A percentile compares a stretch with the other conserved stretches of the same genome.
Conservation (phyloP, 2,888 invertebrate species). For the Nemurella pictetii region DNA sequence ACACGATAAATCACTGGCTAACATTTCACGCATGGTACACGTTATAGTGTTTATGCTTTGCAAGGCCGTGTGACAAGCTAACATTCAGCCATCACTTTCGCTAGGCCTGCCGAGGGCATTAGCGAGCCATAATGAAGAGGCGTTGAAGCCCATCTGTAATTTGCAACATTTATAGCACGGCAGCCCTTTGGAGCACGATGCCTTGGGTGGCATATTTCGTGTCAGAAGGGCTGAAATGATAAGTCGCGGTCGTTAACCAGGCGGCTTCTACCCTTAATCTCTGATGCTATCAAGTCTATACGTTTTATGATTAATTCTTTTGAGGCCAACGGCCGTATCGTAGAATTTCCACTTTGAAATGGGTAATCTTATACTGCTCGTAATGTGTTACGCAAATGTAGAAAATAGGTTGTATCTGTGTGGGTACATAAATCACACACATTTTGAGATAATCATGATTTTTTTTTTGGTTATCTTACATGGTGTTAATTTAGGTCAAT, state of each 20-base stretch:
- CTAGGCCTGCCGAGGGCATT: neutral
- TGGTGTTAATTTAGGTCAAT: too few species aligned
- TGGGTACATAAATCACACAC: neutral
- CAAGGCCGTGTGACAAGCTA: conserved; percentile 12
- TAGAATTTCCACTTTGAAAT: neutral
- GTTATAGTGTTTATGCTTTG: neutral
- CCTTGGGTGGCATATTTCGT: neutral
- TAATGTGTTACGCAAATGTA: neutral
- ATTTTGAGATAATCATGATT: neutral
- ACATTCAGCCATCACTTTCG: conserved; percentile 16
- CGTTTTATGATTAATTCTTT: conserved; percentile 1
- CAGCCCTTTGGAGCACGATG: conserved; percentile 3
- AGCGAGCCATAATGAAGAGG: conserved; percentile 12
- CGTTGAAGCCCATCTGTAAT: conserved; percentile 11
- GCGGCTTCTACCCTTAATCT: neutral
- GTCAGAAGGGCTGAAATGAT: conserved; percentile 15
- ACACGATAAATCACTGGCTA: neutral
- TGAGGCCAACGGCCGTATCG: neutral
- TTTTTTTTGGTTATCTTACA: too few species aligned
- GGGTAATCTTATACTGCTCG: neutral
- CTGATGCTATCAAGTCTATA: conserved; percentile 15
- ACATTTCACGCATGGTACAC: neutral
- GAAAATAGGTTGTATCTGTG: neutral
- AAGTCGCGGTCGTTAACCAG: neutral
- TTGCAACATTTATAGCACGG: neutral